Evolutionary conservation across 1,140 invertebrate genomes (phyloP).

Genomic region (Macrosteles quadrilineatus): DNA sequence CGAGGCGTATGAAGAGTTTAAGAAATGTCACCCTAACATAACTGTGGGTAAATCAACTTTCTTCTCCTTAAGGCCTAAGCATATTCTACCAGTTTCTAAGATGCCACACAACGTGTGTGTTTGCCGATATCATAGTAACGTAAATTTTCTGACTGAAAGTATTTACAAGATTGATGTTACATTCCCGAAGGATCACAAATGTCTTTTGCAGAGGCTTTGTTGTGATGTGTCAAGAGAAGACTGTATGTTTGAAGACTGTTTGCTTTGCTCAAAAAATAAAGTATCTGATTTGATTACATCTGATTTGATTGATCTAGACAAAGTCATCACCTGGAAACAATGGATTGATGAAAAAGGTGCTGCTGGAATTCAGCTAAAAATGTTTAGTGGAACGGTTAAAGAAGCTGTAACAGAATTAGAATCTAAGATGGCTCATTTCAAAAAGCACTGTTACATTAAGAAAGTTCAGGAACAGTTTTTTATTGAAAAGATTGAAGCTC

Average conservation of each 20-base stretch:
- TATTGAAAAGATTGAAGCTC: not conserved
- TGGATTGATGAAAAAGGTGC: too few species aligned
- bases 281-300: not conserved
- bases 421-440: not conserved
- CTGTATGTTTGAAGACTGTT: not conserved
- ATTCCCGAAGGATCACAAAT: not conserved
- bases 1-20: not conserved
- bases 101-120: constrained; percentile 1
- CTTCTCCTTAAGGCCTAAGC: not conserved
- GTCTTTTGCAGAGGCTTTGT: not conserved
- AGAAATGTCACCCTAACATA: not conserved
- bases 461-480: constrained; percentile 2
- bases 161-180: not conserved
- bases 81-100: not conserved
- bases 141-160: constrained; percentile 2
- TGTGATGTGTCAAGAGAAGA: not conserved
- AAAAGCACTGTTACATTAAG: not conserved
- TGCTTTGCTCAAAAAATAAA: not conserved
- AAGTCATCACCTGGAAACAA: too few species aligned
- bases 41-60: not conserved
- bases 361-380: too few species aligned
- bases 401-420: not conserved
- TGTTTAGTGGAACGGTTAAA: not conserved
- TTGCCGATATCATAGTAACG: not conserved
- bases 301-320: not conserved